Evolutionary conservation across 2,113 vertebrate species (phyloP), one percentile per base, ranked within the genome.

Genomic region (Grammomys dolichurus): DNA sequence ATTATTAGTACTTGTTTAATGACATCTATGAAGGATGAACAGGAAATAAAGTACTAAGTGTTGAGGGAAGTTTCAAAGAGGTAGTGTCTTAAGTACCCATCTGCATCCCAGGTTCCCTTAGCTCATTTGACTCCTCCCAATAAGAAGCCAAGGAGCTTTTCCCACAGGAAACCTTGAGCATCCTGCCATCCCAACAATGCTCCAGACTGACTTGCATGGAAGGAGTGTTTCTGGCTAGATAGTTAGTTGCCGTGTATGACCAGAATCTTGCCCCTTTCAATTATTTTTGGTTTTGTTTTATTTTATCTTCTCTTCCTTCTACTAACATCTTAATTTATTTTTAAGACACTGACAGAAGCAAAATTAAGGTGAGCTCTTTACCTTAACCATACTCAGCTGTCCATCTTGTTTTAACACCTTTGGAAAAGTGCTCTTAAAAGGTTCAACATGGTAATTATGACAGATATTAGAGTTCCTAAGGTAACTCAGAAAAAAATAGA

Each of bases 291-390:
- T 40, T 28, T 82, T 14, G 5, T 63, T 89, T 33, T 36, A 36
- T 87, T 72, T 54, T 4, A 10, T 0, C 3, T 7, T 43, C 56
- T 43, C 60, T 51, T 28, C 86, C 48, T 16, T 63, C n/a, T 60
- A 33, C 40, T 91, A 28, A 12, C 43, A 91, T 46, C 58, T 33
- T 72, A 10, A 72, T 88, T 91, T n/a, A 95, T 89, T 91, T 72
- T 89, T 77, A 95, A 17, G 92, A 92, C 94, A 43, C 94, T 94
- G 11, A 46, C 63, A 87, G 86, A 65, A 69, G 46, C 54, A 97
- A 96, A 96, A 97, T 94, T 89, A 97, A 98, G 85, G 89, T 20
- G 96, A 96, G 19, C 75, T 96, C 95, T 93, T 94, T 96, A 95
- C 97, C 93, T 96, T 92, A 97, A 36, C 80, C 48, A 89, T 97